A percentile compares a stretch with the other conserved stretches of the same genome.
phyloP scores from a whole-genome alignment of 2,113 vertebrate genomes.

The Xerus inauris region DNA sequence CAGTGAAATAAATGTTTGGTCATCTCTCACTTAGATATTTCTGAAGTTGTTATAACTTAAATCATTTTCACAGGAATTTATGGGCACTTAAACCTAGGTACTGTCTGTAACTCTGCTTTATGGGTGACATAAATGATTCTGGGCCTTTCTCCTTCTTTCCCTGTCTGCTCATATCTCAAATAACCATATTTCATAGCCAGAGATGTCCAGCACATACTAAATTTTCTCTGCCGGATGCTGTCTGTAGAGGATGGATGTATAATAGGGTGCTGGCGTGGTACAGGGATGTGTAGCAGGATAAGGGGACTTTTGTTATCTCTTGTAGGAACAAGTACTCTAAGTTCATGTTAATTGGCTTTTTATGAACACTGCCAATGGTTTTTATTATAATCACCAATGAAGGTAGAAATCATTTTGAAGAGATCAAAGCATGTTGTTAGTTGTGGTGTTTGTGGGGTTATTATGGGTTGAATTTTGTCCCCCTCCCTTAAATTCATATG shows the following conservation, averaged over 20 bases:
- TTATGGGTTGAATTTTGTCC: neutral
- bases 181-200: constrained; percentile 22
- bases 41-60: constrained; percentile 62
- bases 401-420: neutral
- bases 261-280: neutral
- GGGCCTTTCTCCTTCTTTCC: neutral
- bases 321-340: neutral
- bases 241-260: neutral
- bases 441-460: neutral
- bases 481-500: neutral
- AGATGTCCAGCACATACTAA: neutral
- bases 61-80: constrained; percentile 75
- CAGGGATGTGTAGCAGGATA: neutral
- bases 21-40: constrained; percentile 65
- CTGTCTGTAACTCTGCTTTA: constrained; percentile 70
- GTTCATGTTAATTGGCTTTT: neutral
- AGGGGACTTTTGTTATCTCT: constrained; percentile 8
- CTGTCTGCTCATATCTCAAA: constrained; percentile 31
- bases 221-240: constrained; percentile 34
- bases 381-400: constrained; percentile 9
- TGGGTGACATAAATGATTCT: constrained; percentile 52
- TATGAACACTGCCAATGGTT: neutral
- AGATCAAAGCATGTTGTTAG: neutral
- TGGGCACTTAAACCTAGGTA: constrained; percentile 65
- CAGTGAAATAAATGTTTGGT: constrained; percentile 48